Conservation (phyloP, 2,888 invertebrate species). For the Heliconius hortense region DNA sequence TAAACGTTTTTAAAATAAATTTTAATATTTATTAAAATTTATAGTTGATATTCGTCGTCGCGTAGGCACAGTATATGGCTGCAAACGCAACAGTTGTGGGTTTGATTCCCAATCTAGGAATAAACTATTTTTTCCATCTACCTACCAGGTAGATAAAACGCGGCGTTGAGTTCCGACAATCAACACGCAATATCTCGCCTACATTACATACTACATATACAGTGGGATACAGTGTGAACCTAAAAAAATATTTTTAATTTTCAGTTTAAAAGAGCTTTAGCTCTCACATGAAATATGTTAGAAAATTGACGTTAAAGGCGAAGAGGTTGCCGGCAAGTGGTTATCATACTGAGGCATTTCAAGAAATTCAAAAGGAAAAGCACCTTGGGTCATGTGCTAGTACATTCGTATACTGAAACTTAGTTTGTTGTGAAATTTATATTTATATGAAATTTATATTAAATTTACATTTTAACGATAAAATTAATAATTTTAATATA, state of each 20-base stretch:
- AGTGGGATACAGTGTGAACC: too few relatives aligned
- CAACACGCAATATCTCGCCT: too few relatives aligned
- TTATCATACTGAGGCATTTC: conserved; percentile 21
- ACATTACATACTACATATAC: too few relatives aligned
- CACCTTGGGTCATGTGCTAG: neutral
- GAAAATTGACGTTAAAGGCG: conserved; percentile 31
- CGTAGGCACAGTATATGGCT: neutral
- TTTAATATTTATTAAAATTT: neutral
- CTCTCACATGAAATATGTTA: conserved; percentile 21
- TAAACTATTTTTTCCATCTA: too few relatives aligned
- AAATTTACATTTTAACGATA: conserved; percentile 23
- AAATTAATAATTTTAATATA: neutral
- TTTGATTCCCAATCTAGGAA: too few relatives aligned
- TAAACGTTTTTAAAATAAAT: neutral
- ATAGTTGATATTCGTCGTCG: neutral
- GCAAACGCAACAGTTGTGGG: neutral
- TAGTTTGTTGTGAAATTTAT: conserved; percentile 21
- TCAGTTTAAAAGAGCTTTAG: neutral
- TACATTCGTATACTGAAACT: neutral
- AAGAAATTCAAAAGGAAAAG: conserved; percentile 31
- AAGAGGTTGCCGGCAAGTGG: conserved; percentile 18
- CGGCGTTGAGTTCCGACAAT: too few relatives aligned
- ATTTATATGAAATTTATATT: conserved; percentile 33
- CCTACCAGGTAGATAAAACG: too few relatives aligned
- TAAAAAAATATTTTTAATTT: neutral